Base-by-base conservation (phyloP, 2,888 invertebrate genomes). In the Carabus problematicus region DNA sequence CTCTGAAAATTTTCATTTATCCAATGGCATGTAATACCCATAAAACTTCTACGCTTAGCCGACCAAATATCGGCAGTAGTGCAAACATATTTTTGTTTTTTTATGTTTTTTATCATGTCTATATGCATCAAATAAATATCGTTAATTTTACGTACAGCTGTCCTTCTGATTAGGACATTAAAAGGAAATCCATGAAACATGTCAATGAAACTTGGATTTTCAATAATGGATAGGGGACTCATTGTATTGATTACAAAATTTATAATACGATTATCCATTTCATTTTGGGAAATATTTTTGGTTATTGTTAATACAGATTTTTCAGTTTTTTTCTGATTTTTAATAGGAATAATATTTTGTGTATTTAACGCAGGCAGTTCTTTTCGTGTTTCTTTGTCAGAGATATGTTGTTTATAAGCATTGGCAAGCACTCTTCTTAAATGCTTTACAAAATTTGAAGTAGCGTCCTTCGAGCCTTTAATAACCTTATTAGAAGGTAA, bases 1-100 rank as follows among this genome's bases (percentile, higher is more conserved):
- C 74, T 70, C 62, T 72, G 19, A 19, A 73, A 71, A 58, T 70
- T 70, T 11, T 72, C n/a, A 16, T 71, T 67, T 43, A 74, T 73
- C 75, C 73, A 76, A 54, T 75, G 75, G 39, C 19, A 64, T 8
- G 74, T 75, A 2, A 76, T 71, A 1, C 75, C 74, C n/a, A 76
- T 29, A 64, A 72, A 74, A 71, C 74, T 74, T 68, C 72, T 64
- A 67, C 64, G 71, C 58, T 71, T 68, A 1, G 73, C 61, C 8
- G 75, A 74, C 75, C 75, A 75, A 39, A 76, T 72, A 70, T 73
- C 73, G 12, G 70, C 70, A 43, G 72, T 72, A 16, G 70, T 74
- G 62, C 74, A 73, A 52, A 74, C 60, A 72, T 64, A 73, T 45
- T 70, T 64, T 70, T 71, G 72, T 11, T 8, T 52, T 14, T 52